phyloP scores from a whole-genome alignment of 37 sponge, comb jelly and placozoan genomes.

The Ianthella basta region DNA sequence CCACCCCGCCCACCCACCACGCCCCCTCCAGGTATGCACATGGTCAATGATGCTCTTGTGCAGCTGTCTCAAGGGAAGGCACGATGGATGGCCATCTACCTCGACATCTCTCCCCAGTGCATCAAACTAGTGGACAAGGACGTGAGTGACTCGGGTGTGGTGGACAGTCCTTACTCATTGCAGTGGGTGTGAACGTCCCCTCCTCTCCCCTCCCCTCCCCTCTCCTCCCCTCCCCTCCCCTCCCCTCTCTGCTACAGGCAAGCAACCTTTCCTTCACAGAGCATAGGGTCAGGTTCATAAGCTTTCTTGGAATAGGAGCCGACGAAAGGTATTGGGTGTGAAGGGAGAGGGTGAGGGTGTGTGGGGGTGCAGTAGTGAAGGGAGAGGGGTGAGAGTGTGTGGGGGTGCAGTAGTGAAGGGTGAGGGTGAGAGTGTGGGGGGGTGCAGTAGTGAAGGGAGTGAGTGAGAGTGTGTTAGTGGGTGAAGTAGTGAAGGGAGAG shows the following conservation, averaged over 20 bases:
- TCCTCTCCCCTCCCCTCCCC: not conserved
- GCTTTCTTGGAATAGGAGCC: conserved; percentile 14
- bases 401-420: no score
- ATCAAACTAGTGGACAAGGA: conserved; percentile 19
- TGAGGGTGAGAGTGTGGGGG: no score
- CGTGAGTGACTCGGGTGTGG: not conserved
- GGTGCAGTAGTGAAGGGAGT: no score
- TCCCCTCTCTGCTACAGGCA: not conserved
- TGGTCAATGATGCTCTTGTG: conserved; percentile 63
- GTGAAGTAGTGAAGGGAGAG: no score
- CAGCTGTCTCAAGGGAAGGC: not conserved
- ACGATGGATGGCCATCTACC: conserved; percentile 6
- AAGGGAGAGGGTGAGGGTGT: no score
- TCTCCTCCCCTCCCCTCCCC: not conserved
- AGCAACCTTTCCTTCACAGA: conserved; percentile 16
- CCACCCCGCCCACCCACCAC: not conserved
- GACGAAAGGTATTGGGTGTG: not conserved
- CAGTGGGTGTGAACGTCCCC: not conserved
- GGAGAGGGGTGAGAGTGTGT: no score
- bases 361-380: no score
- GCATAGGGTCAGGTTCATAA: conserved; percentile 12
- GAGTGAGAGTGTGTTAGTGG: no score
- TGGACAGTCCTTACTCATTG: conserved; percentile 6
- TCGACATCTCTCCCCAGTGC: conserved; percentile 28
- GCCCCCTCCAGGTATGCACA: conserved; percentile 59